A percentile compares a stretch with the other conserved stretches of the same genome.
These are phyloP conservation scores for Meliscaeva auricollis DNA, from an alignment of 2,888 invertebrate genomes.

Conservation along the genomic window DNA sequence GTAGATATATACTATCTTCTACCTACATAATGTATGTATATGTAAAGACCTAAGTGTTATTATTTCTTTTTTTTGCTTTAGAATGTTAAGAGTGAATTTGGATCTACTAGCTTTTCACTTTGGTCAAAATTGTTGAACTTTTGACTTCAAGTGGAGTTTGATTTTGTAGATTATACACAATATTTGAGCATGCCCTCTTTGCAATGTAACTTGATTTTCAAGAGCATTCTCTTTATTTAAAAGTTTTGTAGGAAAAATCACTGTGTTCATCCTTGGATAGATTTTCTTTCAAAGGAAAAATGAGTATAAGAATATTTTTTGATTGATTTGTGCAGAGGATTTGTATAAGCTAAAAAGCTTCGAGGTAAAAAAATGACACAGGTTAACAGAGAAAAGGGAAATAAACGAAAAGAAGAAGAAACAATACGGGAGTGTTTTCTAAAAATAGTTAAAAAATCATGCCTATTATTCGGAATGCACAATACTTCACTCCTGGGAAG, in stretches of 20 bases:
- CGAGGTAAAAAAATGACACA: too few species aligned
- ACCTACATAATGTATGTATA: neutral
- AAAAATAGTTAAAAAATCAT: too few species aligned
- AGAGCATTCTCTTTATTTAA: neutral
- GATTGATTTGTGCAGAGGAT: neutral
- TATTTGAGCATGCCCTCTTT: neutral
- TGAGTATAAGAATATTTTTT: neutral
- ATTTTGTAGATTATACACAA: slow-evolving; percentile 3
- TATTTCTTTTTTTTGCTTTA: slow-evolving; percentile 18
- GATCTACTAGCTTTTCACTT: slow-evolving; percentile 15
- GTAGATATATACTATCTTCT: neutral
- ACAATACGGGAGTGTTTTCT: too few species aligned
- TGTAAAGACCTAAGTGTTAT: slow-evolving; percentile 15
- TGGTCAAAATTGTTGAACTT: slow-evolving; percentile 26
- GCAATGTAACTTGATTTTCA: neutral
- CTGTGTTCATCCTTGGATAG: neutral
- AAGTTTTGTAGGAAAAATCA: neutral
- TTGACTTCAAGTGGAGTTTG: slow-evolving; percentile 24
- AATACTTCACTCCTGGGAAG: too few species aligned
- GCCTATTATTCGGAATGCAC: too few species aligned
- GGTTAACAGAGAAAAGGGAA: too few species aligned
- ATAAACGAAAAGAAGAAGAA: too few species aligned
- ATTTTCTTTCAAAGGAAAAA: neutral
- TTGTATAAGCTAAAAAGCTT: neutral
- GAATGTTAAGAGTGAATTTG: slow-evolving; percentile 27